Conservation (phyloP, 2,888 invertebrate species). For the Ernsta delagoae region DNA sequence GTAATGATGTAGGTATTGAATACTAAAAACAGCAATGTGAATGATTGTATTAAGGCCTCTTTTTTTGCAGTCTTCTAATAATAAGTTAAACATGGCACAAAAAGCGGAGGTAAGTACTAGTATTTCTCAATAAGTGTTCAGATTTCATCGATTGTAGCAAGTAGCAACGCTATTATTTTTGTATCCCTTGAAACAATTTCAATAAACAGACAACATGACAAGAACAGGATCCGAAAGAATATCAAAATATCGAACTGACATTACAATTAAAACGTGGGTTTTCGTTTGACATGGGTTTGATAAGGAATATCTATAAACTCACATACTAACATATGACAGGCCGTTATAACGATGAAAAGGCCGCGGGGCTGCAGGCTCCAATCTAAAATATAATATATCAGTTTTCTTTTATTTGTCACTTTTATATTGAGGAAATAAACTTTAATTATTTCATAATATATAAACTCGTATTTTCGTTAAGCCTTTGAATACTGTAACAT, state of each 20-base stretch:
- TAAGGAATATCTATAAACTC: slow-evolving; percentile 13
- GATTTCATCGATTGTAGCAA: too few species aligned
- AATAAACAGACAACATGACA: slow-evolving; percentile 5
- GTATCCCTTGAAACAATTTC: neutral
- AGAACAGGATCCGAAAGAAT: slow-evolving; percentile 8
- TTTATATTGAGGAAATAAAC: neutral
- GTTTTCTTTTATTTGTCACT: slow-evolving; percentile 4
- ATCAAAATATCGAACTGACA: slow-evolving; percentile 25
- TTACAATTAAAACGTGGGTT: slow-evolving; percentile 29
- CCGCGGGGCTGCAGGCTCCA: neutral
- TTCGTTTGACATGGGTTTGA: slow-evolving; percentile 24
- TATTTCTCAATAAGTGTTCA: too few species aligned
- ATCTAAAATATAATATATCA: slow-evolving; percentile 6
- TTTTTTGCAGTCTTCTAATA: too few species aligned
- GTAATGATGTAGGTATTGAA: too few species aligned
- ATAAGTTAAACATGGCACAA: too few species aligned
- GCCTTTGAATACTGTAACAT: too few species aligned
- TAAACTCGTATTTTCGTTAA: too few species aligned
- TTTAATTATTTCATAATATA: neutral
- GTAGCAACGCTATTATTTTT: too few species aligned
- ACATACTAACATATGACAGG: slow-evolving; percentile 16
- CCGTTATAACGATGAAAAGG: slow-evolving; percentile 3
- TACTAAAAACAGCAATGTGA: too few species aligned
- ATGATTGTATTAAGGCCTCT: too few species aligned
- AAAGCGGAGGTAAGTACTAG: too few species aligned